These are phyloP conservation scores for Pluvialis apricaria DNA, from an alignment of 2,113 vertebrate species.

Conservation along the genomic window DNA sequence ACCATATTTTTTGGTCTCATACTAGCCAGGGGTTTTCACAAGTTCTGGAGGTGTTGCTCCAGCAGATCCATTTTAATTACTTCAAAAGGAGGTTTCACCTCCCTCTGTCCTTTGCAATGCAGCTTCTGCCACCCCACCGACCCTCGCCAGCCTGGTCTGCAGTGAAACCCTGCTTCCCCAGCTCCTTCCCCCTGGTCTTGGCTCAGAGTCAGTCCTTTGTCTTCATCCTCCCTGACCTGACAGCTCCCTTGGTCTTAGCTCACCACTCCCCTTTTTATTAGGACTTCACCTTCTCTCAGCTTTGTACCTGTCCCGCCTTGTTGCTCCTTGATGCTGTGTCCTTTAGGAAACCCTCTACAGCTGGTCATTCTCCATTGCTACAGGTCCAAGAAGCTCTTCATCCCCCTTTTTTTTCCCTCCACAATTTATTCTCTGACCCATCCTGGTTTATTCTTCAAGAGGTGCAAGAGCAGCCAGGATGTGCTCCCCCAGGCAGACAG, in stretches of 20 bases:
- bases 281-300: neutral
- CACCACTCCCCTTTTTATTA: neutral
- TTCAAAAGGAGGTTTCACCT: neutral
- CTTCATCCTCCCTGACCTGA: neutral
- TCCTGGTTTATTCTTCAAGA: neutral
- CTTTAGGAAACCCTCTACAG: neutral
- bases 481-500: fast-evolving
- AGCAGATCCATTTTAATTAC: neutral
- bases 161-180: neutral
- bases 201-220: neutral
- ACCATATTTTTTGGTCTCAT: fast-evolving
- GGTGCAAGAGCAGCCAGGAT: neutral
- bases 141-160: neutral
- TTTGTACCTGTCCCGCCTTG: neutral
- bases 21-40: neutral
- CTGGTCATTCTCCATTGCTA: neutral
- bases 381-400: neutral
- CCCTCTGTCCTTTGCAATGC: neutral
- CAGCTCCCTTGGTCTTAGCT: neutral
- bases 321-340: neutral
- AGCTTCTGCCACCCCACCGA: neutral
- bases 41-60: neutral
- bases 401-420: neutral
- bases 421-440: neutral
- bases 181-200: neutral